A percentile compares a stretch with the other conserved stretches of the same genome.
These are phyloP conservation scores for Coenonympha arcania DNA, from an alignment of 2,888 invertebrate genomes.

Conservation along the genomic window DNA sequence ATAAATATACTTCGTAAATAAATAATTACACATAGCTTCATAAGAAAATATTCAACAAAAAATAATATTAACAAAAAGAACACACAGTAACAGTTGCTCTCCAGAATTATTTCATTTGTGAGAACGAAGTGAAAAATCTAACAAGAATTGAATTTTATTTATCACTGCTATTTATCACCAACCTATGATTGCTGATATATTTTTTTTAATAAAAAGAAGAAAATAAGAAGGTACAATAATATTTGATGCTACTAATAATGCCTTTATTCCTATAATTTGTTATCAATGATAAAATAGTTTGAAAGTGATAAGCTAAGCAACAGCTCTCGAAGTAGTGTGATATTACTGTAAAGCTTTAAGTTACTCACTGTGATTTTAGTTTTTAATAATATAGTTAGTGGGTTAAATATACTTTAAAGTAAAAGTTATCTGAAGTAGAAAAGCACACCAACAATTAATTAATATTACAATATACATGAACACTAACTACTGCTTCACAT, in stretches of 20 bases:
- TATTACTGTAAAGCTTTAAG: conserved; percentile 17
- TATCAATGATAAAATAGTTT: not conserved
- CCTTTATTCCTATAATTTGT: not conserved
- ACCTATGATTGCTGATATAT: not conserved
- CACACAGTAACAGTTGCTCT: too few relatives aligned
- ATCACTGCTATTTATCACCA: not conserved
- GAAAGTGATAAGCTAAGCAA: conserved; percentile 22
- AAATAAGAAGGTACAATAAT: too few relatives aligned
- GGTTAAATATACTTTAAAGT: conserved; percentile 29
- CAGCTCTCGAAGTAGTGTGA: conserved; percentile 11
- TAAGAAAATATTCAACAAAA: not conserved
- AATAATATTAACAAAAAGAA: too few relatives aligned
- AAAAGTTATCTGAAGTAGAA: conserved; percentile 18
- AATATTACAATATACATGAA: conserved; percentile 23
- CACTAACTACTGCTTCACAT: conserved; percentile 30
- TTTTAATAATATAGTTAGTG: conserved; percentile 28
- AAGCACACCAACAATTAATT: conserved; percentile 33
- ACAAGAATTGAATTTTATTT: not conserved
- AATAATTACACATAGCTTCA: too few relatives aligned
- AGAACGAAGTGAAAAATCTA: too few relatives aligned
- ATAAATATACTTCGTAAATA: too few relatives aligned
- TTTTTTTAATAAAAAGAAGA: not conserved
- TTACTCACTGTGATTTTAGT: conserved; percentile 20
- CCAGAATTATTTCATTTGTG: too few relatives aligned
- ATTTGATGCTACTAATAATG: not conserved